phyloP scores from a whole-genome alignment of 2,797 vertebrate genomes.

The Gorsachius magnificus region DNA sequence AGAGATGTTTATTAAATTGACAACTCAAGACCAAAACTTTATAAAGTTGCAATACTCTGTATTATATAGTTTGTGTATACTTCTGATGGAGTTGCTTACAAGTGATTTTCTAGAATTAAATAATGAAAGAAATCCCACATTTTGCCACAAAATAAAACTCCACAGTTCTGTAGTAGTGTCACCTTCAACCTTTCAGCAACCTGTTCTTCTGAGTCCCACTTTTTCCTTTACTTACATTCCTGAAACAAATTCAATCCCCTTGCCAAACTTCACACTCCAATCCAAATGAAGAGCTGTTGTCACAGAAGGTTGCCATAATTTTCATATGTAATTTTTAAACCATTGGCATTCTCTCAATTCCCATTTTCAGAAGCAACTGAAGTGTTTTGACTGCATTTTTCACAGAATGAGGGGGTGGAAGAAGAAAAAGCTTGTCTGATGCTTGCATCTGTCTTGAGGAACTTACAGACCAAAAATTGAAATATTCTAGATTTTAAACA shows the following conservation, averaged over 20 bases:
- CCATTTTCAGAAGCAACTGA: neutral
- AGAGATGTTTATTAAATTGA: neutral
- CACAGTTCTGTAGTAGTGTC: neutral
- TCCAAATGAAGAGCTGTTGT: neutral
- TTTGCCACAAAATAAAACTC: neutral
- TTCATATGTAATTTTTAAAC: neutral
- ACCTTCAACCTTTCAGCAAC: neutral
- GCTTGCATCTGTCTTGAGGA: neutral
- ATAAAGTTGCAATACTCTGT: neutral
- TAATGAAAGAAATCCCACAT: neutral
- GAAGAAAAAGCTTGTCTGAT: conserved; percentile 17
- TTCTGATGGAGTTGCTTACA: neutral
- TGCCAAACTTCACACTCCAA: neutral
- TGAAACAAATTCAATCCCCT: neutral
- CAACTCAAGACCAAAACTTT: neutral
- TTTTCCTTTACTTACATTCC: neutral
- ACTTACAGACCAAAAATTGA: neutral
- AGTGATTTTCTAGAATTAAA: neutral
- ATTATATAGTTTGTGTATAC: neutral
- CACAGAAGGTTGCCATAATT: conserved; percentile 25
- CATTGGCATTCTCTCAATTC: neutral
- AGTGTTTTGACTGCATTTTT: conserved; percentile 46
- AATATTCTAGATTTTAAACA: neutral
- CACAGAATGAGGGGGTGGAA: neutral
- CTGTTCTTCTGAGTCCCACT: neutral